Percentiles rank a stretch among this genome's conserved stretches.
Evolutionary conservation across 2,113 vertebrate species (phyloP).

Genomic region (Takifugu bimaculatus): DNA sequence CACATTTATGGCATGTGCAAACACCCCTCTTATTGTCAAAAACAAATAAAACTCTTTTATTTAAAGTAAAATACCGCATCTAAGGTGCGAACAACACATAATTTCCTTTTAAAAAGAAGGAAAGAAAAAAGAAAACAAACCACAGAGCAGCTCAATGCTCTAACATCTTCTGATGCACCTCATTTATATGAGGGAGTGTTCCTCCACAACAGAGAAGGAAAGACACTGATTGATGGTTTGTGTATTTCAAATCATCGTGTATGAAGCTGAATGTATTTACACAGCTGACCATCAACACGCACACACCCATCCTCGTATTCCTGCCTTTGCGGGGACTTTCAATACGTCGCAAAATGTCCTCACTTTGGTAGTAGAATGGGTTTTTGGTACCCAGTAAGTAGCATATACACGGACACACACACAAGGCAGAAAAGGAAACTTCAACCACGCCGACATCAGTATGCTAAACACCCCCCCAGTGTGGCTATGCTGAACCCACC

Average conservation of each 20-base stretch:
- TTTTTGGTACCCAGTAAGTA: slow-evolving; percentile 1
- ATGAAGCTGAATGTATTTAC: slow-evolving; percentile 10
- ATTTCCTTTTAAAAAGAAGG: not conserved
- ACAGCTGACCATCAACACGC: slow-evolving; percentile 43
- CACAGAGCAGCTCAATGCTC: too few relatives aligned
- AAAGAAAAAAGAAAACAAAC: not conserved
- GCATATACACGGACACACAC: slow-evolving; percentile 22
- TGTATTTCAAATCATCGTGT: slow-evolving; percentile 30
- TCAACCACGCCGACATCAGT: slow-evolving; percentile 27
- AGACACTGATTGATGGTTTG: too few relatives aligned
- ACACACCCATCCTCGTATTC: too few relatives aligned
- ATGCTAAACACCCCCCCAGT: not conserved
- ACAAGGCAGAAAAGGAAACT: slow-evolving; percentile 7
- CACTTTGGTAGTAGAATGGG: too few relatives aligned
- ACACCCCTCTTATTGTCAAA: too few relatives aligned
- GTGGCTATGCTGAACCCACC: too few relatives aligned
- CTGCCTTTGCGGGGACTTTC: slow-evolving; percentile 1
- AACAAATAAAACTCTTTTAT: too few relatives aligned
- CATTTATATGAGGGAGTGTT: too few relatives aligned
- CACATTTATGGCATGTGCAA: too few relatives aligned
- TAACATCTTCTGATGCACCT: too few relatives aligned
- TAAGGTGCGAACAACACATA: not conserved
- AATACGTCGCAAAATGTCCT: not conserved
- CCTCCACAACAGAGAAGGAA: too few relatives aligned
- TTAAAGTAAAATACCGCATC: too few relatives aligned